These are phyloP conservation scores for Microtus richardsoni DNA, from an alignment of 2,113 vertebrate genomes.

Conservation along the genomic window DNA sequence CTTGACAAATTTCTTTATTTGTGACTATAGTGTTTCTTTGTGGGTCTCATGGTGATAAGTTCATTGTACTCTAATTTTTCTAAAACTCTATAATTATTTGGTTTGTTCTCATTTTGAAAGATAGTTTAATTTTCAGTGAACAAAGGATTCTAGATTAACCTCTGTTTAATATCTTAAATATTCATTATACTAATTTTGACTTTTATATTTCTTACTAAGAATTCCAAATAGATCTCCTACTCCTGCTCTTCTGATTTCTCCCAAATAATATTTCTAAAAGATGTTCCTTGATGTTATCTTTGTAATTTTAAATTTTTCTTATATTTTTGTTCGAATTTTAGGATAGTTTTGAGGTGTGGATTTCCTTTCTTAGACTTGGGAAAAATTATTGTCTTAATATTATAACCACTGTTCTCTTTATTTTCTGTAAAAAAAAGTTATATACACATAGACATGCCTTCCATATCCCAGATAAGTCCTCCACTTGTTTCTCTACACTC, in stretches of 20 bases:
- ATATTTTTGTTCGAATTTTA: not conserved
- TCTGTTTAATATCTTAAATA: constrained; percentile 21
- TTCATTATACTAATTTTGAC: not conserved
- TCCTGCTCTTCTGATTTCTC: not conserved
- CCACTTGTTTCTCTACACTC: not conserved
- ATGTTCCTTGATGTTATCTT: not conserved
- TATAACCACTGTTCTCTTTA: not conserved
- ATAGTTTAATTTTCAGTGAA: not conserved
- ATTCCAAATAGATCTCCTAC: not conserved
- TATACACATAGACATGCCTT: not conserved
- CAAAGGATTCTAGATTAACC: not conserved
- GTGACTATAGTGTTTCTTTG: not conserved
- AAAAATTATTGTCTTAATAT: not conserved
- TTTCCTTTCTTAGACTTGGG: not conserved
- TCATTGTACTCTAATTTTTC: not conserved
- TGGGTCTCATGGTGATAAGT: not conserved
- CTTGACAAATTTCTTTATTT: not conserved
- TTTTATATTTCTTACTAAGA: not conserved
- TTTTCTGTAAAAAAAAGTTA: not conserved
- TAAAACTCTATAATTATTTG: not conserved
- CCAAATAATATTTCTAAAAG: not conserved
- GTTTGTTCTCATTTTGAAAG: not conserved
- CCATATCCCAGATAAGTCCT: not conserved
- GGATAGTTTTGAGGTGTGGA: not conserved
- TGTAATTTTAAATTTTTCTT: not conserved